phyloP scores from a whole-genome alignment of 2,113 vertebrate species.

The Cyphomyrus discorhynchus region DNA sequence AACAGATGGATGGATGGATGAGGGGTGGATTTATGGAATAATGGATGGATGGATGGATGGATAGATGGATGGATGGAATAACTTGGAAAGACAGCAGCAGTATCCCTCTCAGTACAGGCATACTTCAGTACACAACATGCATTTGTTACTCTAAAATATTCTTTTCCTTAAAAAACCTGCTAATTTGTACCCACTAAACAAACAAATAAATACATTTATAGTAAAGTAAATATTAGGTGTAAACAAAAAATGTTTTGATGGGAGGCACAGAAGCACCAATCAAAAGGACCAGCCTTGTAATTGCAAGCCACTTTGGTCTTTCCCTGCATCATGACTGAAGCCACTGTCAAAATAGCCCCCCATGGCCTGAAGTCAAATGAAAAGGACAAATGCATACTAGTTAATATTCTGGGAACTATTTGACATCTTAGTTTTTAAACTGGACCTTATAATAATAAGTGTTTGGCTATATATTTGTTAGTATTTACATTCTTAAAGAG shows the following conservation, averaged over 20 bases:
- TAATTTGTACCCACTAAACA: not conserved
- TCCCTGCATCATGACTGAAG: not conserved
- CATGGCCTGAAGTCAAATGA: not conserved
- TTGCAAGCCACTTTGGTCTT: not conserved
- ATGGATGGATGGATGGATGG: not conserved
- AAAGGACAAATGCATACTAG: not conserved
- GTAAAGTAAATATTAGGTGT: not conserved
- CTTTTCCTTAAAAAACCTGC: not conserved
- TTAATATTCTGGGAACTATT: not conserved
- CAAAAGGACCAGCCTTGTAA: not conserved
- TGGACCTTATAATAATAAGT: not conserved
- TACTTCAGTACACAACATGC: not conserved
- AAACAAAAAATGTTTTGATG: not conserved
- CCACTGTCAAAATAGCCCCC: not conserved
- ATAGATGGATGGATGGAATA: not conserved
- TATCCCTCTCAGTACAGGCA: not conserved
- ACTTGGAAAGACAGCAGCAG: not conserved
- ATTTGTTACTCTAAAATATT: not conserved
- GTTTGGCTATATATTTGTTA: not conserved
- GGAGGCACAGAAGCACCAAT: not conserved
- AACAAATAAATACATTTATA: not conserved
- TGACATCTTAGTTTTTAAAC: not conserved
- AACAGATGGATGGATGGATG: not conserved
- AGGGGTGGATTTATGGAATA: too few relatives aligned
- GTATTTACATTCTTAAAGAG: not conserved